Conservation (phyloP, 37 sponge, comb jelly and placozoan species). For the Diacarnus erythraeanus region DNA sequence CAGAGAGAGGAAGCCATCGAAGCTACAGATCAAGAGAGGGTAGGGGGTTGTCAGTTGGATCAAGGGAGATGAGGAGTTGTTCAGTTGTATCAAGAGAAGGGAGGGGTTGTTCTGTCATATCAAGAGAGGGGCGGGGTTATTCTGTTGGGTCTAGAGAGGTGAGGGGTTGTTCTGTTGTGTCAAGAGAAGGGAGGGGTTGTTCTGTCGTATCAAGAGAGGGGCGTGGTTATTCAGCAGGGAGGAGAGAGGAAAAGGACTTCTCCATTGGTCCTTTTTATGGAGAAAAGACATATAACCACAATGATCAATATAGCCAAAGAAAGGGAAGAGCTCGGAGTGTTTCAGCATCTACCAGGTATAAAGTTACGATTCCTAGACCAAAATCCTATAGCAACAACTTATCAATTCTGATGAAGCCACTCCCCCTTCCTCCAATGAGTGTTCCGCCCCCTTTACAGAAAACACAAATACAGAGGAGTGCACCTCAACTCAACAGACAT, state of each 20-base stretch:
- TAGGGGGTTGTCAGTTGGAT: neutral
- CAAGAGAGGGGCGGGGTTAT: neutral
- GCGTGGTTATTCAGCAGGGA: no score
- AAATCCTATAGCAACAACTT: neutral
- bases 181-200: no score
- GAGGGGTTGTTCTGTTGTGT: no score
- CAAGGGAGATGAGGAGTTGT: neutral
- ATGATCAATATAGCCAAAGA: neutral
- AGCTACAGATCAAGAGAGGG: neutral
- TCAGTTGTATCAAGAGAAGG: neutral
- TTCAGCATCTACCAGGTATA: neutral
- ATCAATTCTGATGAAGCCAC: conserved; percentile 4
- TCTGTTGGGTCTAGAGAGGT: no score
- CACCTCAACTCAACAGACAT: neutral
- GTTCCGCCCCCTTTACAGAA: conserved; percentile 8
- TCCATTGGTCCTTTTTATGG: neutral
- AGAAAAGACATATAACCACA: neutral
- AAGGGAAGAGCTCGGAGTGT: neutral
- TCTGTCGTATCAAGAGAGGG: no score
- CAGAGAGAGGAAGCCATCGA: neutral
- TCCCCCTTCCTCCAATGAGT: neutral
- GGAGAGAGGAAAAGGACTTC: neutral
- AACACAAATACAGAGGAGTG: neutral
- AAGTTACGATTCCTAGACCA: neutral
- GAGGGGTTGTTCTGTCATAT: neutral